These are phyloP conservation scores for Istiophorus platypterus DNA, from an alignment of 2,113 vertebrate genomes.

Conservation along the genomic window DNA sequence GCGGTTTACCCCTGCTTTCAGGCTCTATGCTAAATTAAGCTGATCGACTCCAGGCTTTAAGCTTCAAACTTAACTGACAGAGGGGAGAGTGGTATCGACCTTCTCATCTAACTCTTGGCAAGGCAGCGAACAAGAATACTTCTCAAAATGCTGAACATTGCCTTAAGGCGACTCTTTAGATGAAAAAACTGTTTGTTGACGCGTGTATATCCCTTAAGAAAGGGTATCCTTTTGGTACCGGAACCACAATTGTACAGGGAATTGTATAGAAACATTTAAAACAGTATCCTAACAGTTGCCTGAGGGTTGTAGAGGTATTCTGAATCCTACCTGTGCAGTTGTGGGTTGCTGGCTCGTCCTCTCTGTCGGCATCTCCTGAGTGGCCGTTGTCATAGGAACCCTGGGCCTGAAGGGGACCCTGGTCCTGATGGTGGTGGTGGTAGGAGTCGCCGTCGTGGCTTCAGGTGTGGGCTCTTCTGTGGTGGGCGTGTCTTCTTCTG, in stretches of 20 bases:
- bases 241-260: neutral
- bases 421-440: conserved; percentile 54
- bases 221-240: neutral
- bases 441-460: conserved; percentile 46
- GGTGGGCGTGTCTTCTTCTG: conserved; percentile 61
- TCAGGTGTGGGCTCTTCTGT: conserved; percentile 59
- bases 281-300: neutral
- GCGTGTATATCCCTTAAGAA: neutral
- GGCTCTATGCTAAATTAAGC: neutral
- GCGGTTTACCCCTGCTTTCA: neutral
- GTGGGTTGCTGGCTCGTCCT: conserved; percentile 70
- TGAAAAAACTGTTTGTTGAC: neutral
- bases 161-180: neutral
- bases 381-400: conserved; percentile 72
- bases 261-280: neutral
- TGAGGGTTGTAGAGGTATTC: neutral
- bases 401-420: conserved; percentile 71
- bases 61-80: neutral
- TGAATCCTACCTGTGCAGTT: conserved; percentile 75
- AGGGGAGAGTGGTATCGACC: neutral
- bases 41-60: neutral
- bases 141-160: neutral
- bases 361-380: conserved; percentile 65
- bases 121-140: neutral
- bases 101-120: neutral